Evolutionary conservation across 1,140 invertebrate species (phyloP), one percentile per base, ranked within the genome.

Genomic region (Drosophila obscura): DNA sequence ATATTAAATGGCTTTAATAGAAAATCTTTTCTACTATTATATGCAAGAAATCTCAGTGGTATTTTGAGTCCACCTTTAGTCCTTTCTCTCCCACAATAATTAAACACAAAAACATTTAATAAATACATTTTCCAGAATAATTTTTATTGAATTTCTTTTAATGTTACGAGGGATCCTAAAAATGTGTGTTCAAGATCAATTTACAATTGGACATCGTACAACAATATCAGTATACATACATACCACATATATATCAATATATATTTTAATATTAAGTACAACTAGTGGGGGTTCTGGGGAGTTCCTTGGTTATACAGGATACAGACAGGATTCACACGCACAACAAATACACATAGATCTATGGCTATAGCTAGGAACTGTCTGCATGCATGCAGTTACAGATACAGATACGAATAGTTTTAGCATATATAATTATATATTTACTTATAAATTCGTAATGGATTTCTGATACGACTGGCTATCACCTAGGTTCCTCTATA

Each of bases 131-230:
- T 60, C 76, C 46, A 51, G 68, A 80, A 80, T 83, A 72, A 63
- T 45, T 76, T 80, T 87, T 88, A 78, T 88, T 85, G 75, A 76
- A 79, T 61, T 77, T 67, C 53, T 46, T 67, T 51, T 57, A 51
- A 73, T 81, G n/a, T 59, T 82, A 72, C 59, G 69, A 77, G 11
- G 11, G 35, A 39, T 39, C 35, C 82, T 85, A 85, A 50, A 31
- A 9, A 8, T 13, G 66, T 62, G 45, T 82, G 52, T 69, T 71
- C 53, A 73, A 88, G 79, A 88, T 87, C 79, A 87, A 87, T 87
- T 87, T 87, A 87, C 83, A 87, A 80, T 83, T 83, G 75, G 83
- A 87, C 83, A 87, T 88, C 73, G 83, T 87, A 83, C 84, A 87
- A 87, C 83, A 87, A 87, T 71, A 88, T 87, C 79, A 62, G 73